Base-by-base conservation (phyloP, 2,888 invertebrate species). In the Mimachlamys varia region DNA sequence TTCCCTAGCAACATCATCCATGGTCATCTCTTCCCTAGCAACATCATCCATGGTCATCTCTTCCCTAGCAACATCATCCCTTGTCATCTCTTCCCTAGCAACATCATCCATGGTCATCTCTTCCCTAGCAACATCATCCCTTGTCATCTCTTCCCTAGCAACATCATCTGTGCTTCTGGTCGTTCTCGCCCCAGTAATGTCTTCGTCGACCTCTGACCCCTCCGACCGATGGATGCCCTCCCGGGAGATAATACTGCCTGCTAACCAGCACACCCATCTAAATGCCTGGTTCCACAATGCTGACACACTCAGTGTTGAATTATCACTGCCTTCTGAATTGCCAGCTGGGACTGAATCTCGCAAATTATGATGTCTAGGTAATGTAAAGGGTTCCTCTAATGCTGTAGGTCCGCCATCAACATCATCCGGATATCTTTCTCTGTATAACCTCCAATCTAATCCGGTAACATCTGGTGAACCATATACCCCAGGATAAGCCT, bases 221-320 rank as follows among this genome's bases (percentile, higher is more conserved):
- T 88, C 55, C 15, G 88, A 90, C 53, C 91, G 55, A 89, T 91
- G 91, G 27, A 92, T 33, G 44, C 91, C 89, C 4, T 90, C 90
- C 88, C 89, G 88, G 0, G 92, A 90, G 33, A 76, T 76, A 12
- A 76, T 76, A 33, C 33, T 76, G 15, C 76, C 76, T 4, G 76
- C 76, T 33, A 76, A 27, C 76, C 27, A 76, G 76, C 76, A 33
- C 27, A 76, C 76, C 76, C 76, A 76, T 76, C 76, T 76, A 33
- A 76, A 76, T 3, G 76, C 76, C 22, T 15, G 12, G 27, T 27
- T 76, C 76, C 76, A 76, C 76, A 76, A 76, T 13, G 33, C 4
- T 27, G 76, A 76, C 12, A 33, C 76, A 76, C 27, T 76, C 0
- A 12, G 76, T 27, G 33, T 76, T 22, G 22, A 76, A 15, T 27